Percentiles rank a stretch among this genome's conserved stretches.
phyloP scores from a whole-genome alignment of 2,888 invertebrate species.

The Pinctada fucata region DNA sequence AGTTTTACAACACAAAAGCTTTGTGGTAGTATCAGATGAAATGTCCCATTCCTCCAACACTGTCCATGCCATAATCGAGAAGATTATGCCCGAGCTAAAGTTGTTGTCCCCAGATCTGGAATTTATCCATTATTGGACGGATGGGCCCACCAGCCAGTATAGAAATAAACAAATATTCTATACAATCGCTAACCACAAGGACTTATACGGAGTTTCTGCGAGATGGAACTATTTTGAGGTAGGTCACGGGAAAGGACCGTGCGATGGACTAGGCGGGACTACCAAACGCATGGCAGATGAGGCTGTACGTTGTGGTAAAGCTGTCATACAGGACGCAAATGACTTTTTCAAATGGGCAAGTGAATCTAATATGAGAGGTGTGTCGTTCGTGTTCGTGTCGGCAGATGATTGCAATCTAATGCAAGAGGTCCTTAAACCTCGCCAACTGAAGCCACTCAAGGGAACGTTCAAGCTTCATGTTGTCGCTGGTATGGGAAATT shows the following conservation, averaged over 20 bases:
- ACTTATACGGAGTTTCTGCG: constrained; percentile 27
- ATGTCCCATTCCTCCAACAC: constrained; percentile 22
- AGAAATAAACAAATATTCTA: constrained; percentile 45
- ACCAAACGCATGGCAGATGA: constrained; percentile 45
- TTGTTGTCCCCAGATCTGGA: constrained; percentile 9
- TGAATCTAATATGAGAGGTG: constrained; percentile 12
- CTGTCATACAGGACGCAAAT: constrained; percentile 24
- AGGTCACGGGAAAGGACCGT: constrained; percentile 48
- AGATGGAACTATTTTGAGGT: constrained; percentile 53
- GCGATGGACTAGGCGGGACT: constrained; percentile 46
- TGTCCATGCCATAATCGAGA: constrained; percentile 36
- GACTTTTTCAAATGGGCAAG: constrained; percentile 26
- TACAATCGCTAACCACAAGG: constrained; percentile 37
- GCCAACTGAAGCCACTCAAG: constrained; percentile 10
- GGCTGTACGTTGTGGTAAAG: constrained; percentile 29
- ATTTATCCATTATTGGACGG: constrained; percentile 47
- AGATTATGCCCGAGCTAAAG: constrained; percentile 33
- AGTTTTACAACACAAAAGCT: constrained; percentile 17
- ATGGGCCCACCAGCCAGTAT: constrained; percentile 47
- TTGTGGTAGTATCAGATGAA: constrained; percentile 32
- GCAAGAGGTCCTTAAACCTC: not conserved
- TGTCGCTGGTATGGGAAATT: not conserved
- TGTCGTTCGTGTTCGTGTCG: constrained; percentile 11
- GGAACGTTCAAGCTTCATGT: constrained; percentile 16
- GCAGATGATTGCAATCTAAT: constrained; percentile 10